A percentile compares a stretch with the other conserved stretches of the same genome.
Conservation (phyloP, 2,888 invertebrate species). For the Lasioglossum figueresi region DNA sequence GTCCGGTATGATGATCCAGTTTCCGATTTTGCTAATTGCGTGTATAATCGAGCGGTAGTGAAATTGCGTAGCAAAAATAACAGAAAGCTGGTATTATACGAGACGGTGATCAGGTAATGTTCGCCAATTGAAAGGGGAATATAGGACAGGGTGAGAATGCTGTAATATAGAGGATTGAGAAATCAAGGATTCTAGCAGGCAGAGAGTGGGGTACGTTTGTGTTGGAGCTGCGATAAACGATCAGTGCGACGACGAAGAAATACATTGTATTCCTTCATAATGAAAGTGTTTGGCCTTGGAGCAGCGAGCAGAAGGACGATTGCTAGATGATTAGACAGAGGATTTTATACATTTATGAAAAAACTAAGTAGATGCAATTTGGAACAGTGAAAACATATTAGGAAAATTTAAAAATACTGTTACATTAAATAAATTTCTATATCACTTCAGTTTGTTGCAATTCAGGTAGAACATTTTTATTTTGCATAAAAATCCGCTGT, state of each 20-base stretch:
- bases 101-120: not conserved
- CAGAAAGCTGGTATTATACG: not conserved
- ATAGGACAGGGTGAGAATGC: not conserved
- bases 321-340: not conserved
- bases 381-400: too few relatives aligned
- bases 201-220: slow-evolving; percentile 16
- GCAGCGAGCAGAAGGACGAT: not conserved
- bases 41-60: not conserved
- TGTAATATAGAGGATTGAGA: not conserved
- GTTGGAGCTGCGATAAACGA: not conserved
- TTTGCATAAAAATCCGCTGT: too few relatives aligned
- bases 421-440: too few relatives aligned
- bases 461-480: too few relatives aligned
- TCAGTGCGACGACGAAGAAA: not conserved
- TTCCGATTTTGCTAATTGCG: slow-evolving; percentile 1
- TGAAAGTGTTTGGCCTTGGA: not conserved
- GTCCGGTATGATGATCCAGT: not conserved
- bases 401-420: too few relatives aligned
- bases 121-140: not conserved
- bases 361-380: too few relatives aligned
- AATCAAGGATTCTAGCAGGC: not conserved
- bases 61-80: not conserved
- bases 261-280: not conserved
- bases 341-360: too few relatives aligned
- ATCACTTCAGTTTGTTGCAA: too few relatives aligned